Base-by-base conservation (phyloP, 2,113 vertebrate species). In the Microcebus ravelobensis region DNA sequence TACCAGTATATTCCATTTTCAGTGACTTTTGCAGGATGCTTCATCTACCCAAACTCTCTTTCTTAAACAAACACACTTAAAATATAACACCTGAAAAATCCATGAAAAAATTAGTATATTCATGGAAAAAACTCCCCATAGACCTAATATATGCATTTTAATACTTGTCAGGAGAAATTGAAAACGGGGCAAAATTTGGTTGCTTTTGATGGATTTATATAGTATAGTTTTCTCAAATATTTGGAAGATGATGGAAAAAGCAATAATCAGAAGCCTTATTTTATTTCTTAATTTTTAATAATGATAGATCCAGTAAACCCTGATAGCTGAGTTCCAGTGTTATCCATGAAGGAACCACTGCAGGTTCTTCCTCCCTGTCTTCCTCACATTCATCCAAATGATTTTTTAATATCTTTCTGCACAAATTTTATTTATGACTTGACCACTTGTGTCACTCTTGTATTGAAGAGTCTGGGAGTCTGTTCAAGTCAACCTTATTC, bases 101-200 rank as follows among this genome's bases (percentile, higher is more conserved):
- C 29, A 9, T 6, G 9, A 86, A 91, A n/a, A 70, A 83, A 65
- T 67, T 27, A 55, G 20, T 76, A n/a, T 52, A 70, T 39, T 71
- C 14, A 20, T 70, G 27, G 67, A 36, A 86, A 79, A 93, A 94
- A 55, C 15, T 65, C 20, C 48, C 55, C 70, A 17, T 11, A 25
- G 9, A 27, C 20, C 39, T 70, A 55, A 76, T 55, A 29, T 79
- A 90, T 95, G 45, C 8, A 23, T 85, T 89, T 83, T 73, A 70
- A 61, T 61, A 34, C 48, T 15, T 80, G 20, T 79, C 73, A 67
- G 23, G 55, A 81, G 80, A 88, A 96, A 73, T 76, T 76, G 6
- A 93, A 94, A 87, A 81, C 5, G 73, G 57, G 57, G n/a, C 67
- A 65, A 90, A 88, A 59, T 68, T 23, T 89, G 42, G n/a, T 91